Base-by-base conservation (phyloP, 2,888 invertebrate species). In the Patella depressa region DNA sequence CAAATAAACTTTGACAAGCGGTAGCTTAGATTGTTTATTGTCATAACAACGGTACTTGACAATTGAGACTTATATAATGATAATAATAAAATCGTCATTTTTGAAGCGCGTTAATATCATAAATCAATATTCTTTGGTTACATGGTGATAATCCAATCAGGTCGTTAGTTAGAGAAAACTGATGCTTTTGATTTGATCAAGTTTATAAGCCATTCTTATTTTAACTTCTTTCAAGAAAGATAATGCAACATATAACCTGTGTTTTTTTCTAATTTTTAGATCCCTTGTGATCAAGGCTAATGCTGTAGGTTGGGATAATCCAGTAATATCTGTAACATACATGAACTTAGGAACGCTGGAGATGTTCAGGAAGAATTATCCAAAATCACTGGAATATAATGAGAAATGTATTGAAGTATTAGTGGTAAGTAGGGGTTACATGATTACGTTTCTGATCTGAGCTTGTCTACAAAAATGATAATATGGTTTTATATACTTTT, bases 251-350 rank as follows among this genome's bases (percentile, higher is more conserved):
- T 15, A 57, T 0, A 17, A 17, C 57, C 17, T 57, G n/a, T 17
- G 3, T 57, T 57, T n/a, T 15, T 17, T 57, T 57, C n/a, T 57
- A 17, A 17, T 57, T 74, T 75, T 11, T 45, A 88, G 89, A 74
- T 88, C 88, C 9, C 75, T 89, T 34, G 79, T 86, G 72, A 84
- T 89, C 45, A 89, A 89, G 82, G 79, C 82, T 53, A 85, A 85
- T 69, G 86, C 87, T 19, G 82, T 89, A 53, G 88, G 88, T 7
- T 79, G 81, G 73, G 79, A 86, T 17, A 87, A 89, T 78, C 82
- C 83, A 15, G 84, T 83, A 45, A 83, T 88, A 45, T 86, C 87
- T 12, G 74, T 83, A 17, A 81, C 86, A 1, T 87, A 85, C 71
- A 77, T 88, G 76, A 88, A 88, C 73, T 83, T 88, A 14, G 82